phyloP scores from a whole-genome alignment of 2,113 vertebrate genomes.

The Prochilodus magdalenae region DNA sequence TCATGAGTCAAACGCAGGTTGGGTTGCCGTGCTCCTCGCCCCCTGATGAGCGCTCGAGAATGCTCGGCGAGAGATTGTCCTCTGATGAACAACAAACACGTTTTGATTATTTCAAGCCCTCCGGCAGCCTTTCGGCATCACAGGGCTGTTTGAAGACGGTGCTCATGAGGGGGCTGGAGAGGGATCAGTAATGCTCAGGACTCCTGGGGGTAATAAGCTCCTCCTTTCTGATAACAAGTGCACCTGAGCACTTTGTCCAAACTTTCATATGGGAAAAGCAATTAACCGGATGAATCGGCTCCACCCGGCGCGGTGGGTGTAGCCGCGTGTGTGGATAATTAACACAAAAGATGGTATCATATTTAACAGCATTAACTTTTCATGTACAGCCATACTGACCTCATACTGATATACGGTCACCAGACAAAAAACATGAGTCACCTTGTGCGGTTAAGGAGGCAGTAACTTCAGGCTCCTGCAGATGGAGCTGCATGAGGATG shows the following conservation, averaged over 20 bases:
- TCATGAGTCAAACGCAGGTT: conserved; percentile 47
- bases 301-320: neutral
- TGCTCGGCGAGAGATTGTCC: conserved; percentile 43
- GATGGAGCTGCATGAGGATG: too few relatives aligned
- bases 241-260: conserved; percentile 4
- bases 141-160: conserved; percentile 1
- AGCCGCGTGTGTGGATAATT: neutral
- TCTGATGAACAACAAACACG: conserved; percentile 51
- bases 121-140: neutral
- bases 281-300: neutral
- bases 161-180: neutral
- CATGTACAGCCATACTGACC: too few relatives aligned
- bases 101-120: conserved; percentile 32
- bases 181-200: neutral
- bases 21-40: conserved; percentile 27
- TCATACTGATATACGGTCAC: too few relatives aligned
- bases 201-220: conserved; percentile 17
- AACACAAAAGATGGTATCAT: neutral
- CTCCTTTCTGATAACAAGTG: conserved; percentile 5
- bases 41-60: conserved; percentile 43
- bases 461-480: too few relatives aligned
- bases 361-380: too few relatives aligned
- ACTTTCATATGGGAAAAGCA: neutral
- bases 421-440: too few relatives aligned
- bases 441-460: too few relatives aligned